Base-by-base conservation (phyloP, 1,140 invertebrate species). In the Drosophila melanogaster region DNA sequence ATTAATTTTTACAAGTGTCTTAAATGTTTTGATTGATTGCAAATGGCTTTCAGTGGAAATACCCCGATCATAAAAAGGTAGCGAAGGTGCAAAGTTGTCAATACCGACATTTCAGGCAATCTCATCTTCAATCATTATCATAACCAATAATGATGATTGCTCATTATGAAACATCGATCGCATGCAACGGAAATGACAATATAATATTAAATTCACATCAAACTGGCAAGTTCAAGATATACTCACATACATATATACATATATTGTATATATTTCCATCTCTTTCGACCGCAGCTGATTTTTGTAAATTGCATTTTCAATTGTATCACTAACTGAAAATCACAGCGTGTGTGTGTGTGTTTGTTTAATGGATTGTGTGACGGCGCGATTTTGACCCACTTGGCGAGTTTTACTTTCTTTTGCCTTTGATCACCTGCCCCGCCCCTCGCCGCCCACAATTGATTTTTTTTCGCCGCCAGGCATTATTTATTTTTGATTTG, bases 391-490 rank as follows among this genome's bases (percentile, higher is more conserved):
- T 87, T 87, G 83, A 87, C 83, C 83, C 83, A 86, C 79, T 86
- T 86, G 79, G 62, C 83, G 70, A 71, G 79, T 86, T 86, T 86
- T 86, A 86, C 83, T 86, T 86, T 86, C 83, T 87, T 86, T 86
- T 47, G 81, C 62, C 74, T 84, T 81, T 84, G 49, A 51, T 51
- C 15, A 19, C 10, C 49, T 87, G 50, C 54, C 53, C 33, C 37
- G 19, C 19, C 51, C 35, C 11, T n/a, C 30, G 17, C 24, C 60
- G n/a, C 53, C 59, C 35, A 26, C 74, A 78, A 33, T 54, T 49
- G 14, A 40, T 30, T 49, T 50, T 56, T 22, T n/a, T 53, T 44
- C 38, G 38, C 51, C 46, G 12, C 2, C 19, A 62, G 55, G 54
- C 50, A 22, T 60, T 60, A 61, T 61, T 40, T 58, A 22, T 44